phyloP scores from a whole-genome alignment of 2,797 vertebrate species.

The Leucoraja ocellata region DNA sequence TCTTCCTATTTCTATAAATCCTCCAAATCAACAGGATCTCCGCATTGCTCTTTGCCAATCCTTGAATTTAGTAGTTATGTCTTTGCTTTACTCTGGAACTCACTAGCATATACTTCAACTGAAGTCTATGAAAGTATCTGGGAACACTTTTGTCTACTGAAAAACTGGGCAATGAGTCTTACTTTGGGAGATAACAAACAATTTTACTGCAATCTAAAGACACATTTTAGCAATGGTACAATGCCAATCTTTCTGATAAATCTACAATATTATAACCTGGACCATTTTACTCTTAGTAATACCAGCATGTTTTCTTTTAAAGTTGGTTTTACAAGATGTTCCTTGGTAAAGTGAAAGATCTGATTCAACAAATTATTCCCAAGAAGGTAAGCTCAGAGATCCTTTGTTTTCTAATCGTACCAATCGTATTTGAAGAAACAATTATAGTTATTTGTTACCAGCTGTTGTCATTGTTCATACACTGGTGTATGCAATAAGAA shows the following conservation, averaged over 20 bases:
- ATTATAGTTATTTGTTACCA: too few relatives aligned
- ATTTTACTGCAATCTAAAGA: not conserved
- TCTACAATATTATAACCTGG: not conserved
- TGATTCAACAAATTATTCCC: not conserved
- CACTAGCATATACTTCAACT: not conserved
- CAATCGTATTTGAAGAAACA: not conserved
- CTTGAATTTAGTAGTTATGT: too few relatives aligned
- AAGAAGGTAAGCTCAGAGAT: not conserved
- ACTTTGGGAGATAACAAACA: not conserved
- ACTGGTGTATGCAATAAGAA: not conserved
- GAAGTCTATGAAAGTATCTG: not conserved
- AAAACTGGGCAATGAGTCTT: not conserved
- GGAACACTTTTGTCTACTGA: not conserved
- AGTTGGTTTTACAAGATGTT: conserved; percentile 26
- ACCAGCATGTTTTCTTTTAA: not conserved
- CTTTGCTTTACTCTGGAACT: too few relatives aligned
- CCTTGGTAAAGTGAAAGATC: not conserved
- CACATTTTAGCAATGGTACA: not conserved
- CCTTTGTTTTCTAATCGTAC: not conserved
- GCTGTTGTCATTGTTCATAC: not conserved
- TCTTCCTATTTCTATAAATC: too few relatives aligned
- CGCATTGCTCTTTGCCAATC: too few relatives aligned
- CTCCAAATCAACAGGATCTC: too few relatives aligned
- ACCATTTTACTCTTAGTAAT: not conserved
- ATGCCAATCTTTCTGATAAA: not conserved